phyloP scores from a whole-genome alignment of 2,113 vertebrate genomes.

The Bungarus multicinctus region DNA sequence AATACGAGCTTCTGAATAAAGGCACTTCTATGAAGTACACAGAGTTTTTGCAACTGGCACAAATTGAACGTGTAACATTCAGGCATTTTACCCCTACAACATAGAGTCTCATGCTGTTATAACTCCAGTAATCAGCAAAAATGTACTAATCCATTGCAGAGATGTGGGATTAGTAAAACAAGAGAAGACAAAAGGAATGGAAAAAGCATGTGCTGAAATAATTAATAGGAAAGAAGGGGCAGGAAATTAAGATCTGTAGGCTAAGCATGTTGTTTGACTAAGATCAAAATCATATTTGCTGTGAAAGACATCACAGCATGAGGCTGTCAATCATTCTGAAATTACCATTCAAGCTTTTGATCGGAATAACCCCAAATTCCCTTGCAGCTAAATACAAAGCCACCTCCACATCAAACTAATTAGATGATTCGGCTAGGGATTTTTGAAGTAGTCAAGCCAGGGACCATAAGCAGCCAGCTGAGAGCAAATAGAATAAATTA shows the following conservation, averaged over 20 bases:
- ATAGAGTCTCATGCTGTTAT: slow-evolving; percentile 19
- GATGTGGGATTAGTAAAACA: slow-evolving; percentile 8
- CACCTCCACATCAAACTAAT: background rate
- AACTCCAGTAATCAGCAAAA: slow-evolving; percentile 50
- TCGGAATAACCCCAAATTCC: slow-evolving; percentile 26
- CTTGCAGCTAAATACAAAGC: slow-evolving; percentile 30
- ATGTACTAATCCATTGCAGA: slow-evolving; percentile 7
- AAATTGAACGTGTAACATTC: slow-evolving; percentile 31
- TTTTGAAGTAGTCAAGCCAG: background rate
- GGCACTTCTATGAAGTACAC: slow-evolving; percentile 19
- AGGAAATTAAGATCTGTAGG: slow-evolving; percentile 29
- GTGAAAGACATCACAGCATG: slow-evolving; percentile 38
- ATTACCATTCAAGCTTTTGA: slow-evolving; percentile 35
- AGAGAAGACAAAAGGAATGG: slow-evolving; percentile 25
- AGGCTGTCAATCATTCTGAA: slow-evolving; percentile 39
- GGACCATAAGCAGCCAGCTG: background rate
- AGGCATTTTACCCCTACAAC: slow-evolving; percentile 45
- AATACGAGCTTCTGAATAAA: background rate
- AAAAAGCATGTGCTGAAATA: background rate
- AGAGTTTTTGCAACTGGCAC: slow-evolving; percentile 49
- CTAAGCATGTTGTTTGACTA: slow-evolving; percentile 18
- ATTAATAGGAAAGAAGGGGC: background rate
- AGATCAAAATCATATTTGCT: slow-evolving; percentile 15
- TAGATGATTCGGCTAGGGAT: background rate
- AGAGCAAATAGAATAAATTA: background rate